Conservation (phyloP, 1,140 invertebrate species). For the Papilio helenus region DNA sequence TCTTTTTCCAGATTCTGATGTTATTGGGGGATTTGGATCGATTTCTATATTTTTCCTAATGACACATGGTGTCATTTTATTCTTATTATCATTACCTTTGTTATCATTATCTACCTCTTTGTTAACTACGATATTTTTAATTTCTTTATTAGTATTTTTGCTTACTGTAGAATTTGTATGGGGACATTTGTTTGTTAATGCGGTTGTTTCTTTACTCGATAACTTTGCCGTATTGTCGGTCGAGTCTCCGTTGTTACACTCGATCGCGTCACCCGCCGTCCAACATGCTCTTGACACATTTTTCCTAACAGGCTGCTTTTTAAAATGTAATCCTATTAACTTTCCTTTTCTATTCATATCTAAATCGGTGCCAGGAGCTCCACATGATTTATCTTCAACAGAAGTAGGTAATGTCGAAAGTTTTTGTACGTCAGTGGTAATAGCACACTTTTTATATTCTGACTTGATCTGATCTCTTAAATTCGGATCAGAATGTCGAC, state of each 20-base stretch:
- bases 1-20: not conserved
- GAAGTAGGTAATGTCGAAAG: not conserved
- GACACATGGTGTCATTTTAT: not conserved
- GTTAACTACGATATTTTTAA: not conserved
- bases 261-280: not conserved
- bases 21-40: not conserved
- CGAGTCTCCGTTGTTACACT: not conserved
- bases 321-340: slow-evolving; percentile 31
- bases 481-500: not conserved
- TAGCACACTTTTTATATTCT: slow-evolving; percentile 16
- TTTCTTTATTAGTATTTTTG: slow-evolving; percentile 11
- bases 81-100: not conserved
- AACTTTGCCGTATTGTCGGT: slow-evolving; percentile 1
- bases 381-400: slow-evolving; percentile 12
- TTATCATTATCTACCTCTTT: not conserved
- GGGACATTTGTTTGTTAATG: not conserved
- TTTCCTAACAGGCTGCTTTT: slow-evolving; percentile 29
- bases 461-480: not conserved
- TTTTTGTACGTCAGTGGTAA: slow-evolving; percentile 26
- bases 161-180: not conserved
- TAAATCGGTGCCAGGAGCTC: not conserved
- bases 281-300: slow-evolving; percentile 32
- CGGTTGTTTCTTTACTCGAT: slow-evolving; percentile 1
- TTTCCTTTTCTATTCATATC: slow-evolving; percentile 6
- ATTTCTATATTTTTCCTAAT: not conserved